These are phyloP conservation scores for Brachymystax lenok DNA, from an alignment of 2,797 vertebrate species.

Conservation along the genomic window DNA sequence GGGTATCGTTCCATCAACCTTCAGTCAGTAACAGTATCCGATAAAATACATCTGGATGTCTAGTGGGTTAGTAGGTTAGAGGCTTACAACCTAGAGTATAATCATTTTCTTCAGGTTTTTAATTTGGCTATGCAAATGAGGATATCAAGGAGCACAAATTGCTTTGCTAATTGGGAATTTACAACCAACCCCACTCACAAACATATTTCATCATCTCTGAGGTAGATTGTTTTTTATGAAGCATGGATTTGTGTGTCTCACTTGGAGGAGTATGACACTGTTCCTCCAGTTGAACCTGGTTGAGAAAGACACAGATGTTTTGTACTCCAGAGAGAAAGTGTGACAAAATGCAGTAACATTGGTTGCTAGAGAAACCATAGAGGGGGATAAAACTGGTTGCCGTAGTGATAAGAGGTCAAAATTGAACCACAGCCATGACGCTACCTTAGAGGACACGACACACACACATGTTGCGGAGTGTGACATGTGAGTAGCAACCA, in stretches of 20 bases:
- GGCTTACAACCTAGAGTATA: neutral
- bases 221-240: neutral
- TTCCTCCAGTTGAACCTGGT: neutral
- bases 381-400: neutral
- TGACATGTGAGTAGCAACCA: neutral
- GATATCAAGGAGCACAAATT: neutral
- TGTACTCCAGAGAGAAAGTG: neutral
- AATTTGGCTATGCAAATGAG: neutral
- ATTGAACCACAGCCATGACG: slow-evolving; percentile 1
- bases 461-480: neutral
- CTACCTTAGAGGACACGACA: slow-evolving; percentile 1
- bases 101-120: neutral
- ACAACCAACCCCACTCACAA: neutral
- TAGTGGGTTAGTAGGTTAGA: neutral
- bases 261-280: neutral
- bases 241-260: neutral
- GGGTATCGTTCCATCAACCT: no score
- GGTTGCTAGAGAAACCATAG: slow-evolving; percentile 14
- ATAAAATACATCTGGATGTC: neutral
- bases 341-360: neutral
- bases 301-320: neutral
- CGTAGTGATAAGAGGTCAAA: slow-evolving; percentile 16
- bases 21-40: neutral
- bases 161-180: neutral
- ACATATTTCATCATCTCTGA: neutral